Conservation (phyloP, 2,113 vertebrate genomes). For the Phycodurus eques region DNA sequence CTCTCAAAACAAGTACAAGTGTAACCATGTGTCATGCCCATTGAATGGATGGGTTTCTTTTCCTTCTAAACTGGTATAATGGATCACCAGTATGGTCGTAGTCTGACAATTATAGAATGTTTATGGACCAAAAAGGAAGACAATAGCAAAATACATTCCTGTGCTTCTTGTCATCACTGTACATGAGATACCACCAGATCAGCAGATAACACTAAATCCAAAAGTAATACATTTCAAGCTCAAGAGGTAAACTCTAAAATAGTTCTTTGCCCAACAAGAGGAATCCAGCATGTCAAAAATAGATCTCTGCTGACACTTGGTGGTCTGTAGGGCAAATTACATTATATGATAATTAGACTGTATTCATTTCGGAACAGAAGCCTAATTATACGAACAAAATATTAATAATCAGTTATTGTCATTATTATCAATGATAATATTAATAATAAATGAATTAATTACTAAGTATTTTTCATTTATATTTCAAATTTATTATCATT, state of each 20-base stretch:
- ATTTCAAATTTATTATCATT: too few relatives aligned
- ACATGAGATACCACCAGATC: not conserved
- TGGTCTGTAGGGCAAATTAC: constrained; percentile 35
- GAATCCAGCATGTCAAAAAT: constrained; percentile 2
- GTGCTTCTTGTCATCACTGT: not conserved
- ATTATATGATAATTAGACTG: not conserved
- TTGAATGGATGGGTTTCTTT: not conserved
- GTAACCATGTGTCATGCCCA: not conserved
- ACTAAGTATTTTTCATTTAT: too few relatives aligned
- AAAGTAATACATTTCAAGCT: not conserved
- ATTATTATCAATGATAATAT: too few relatives aligned
- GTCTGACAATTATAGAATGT: not conserved
- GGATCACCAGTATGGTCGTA: not conserved
- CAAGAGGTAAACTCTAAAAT: not conserved
- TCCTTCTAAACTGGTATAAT: not conserved
- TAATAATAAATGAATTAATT: too few relatives aligned
- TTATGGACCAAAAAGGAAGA: not conserved
- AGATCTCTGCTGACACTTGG: constrained; percentile 57
- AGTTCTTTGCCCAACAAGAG: too few relatives aligned
- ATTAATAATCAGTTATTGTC: too few relatives aligned
- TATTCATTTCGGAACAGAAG: not conserved
- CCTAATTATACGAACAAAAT: not conserved
- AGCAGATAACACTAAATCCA: not conserved
- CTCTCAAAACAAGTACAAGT: not conserved
- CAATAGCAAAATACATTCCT: not conserved